Conservation (phyloP, 2,113 vertebrate species). For the Chloebia gouldiae region DNA sequence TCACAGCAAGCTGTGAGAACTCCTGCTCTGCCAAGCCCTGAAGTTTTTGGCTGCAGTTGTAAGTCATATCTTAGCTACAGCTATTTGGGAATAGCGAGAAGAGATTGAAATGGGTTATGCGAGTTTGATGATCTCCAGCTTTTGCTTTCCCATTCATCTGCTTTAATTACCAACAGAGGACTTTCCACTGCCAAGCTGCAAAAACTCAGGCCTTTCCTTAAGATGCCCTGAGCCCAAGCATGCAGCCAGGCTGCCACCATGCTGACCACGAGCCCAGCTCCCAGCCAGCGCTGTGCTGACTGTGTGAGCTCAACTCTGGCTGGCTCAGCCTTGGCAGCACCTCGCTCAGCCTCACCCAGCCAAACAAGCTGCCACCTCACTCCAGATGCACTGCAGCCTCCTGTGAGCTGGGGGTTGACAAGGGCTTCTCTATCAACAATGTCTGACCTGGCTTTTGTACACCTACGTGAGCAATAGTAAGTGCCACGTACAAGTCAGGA, state of each 20-base stretch:
- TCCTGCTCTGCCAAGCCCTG: background rate
- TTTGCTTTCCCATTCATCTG: background rate
- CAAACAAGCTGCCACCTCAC: background rate
- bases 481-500: background rate
- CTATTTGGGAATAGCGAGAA: background rate
- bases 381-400: background rate
- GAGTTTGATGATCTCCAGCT: background rate
- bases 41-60: slow-evolving; percentile 22
- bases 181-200: background rate
- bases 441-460: background rate
- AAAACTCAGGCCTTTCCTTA: background rate
- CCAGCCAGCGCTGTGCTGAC: background rate
- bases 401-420: background rate
- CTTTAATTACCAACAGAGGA: background rate
- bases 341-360: background rate
- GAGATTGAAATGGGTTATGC: background rate
- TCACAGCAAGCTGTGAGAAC: slow-evolving; percentile 22
- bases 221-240: rapidly evolving
- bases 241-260: background rate
- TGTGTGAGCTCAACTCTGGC: rapidly evolving
- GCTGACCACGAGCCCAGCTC: background rate
- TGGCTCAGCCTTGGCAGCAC: background rate
- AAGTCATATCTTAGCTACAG: background rate
- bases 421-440: background rate
- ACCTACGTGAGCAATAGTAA: rapidly evolving